Percentiles rank a stretch among this genome's conserved stretches.
Evolutionary conservation across 2,888 invertebrate genomes (phyloP).

Genomic region (Eueremaeus valkanovi): DNA sequence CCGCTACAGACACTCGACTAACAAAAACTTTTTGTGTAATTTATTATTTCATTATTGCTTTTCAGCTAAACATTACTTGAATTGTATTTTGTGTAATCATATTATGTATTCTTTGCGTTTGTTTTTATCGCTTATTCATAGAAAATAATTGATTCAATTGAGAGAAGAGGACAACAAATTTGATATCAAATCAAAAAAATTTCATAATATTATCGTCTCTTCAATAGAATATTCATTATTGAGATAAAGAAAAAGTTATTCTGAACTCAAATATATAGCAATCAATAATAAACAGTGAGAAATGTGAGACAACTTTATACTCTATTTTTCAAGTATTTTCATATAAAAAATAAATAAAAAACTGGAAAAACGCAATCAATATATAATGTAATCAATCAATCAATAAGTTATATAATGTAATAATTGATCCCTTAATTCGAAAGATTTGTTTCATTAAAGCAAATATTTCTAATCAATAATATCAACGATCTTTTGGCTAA

Average conservation of each 20-base stretch:
- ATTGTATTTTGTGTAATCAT: neutral
- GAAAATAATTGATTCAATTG: conserved; percentile 10
- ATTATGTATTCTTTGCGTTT: neutral
- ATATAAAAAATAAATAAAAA: conserved; percentile 33
- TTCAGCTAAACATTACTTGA: neutral
- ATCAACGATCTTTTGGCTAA: conserved; percentile 34
- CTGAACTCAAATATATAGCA: neutral
- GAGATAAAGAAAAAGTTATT: too few relatives aligned
- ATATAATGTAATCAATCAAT: neutral
- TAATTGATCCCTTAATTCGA: conserved; percentile 35
- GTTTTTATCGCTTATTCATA: neutral
- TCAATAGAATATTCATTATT: too few relatives aligned
- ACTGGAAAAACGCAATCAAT: conserved; percentile 17
- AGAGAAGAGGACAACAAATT: neutral
- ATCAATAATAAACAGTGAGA: neutral
- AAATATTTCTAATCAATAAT: neutral
- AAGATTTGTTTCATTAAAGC: neutral
- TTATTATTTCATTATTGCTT: conserved; percentile 16
- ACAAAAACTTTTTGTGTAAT: neutral
- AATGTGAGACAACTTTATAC: conserved; percentile 5
- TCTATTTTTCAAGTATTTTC: neutral
- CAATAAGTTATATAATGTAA: conserved; percentile 21
- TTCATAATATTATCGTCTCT: too few relatives aligned
- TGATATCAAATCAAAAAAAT: conserved; percentile 5
- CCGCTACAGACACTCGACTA: neutral